Evolutionary conservation across 1,140 invertebrate genomes (phyloP), one percentile per base, ranked within the genome.

Genomic region (Brachionus manjavacas): DNA sequence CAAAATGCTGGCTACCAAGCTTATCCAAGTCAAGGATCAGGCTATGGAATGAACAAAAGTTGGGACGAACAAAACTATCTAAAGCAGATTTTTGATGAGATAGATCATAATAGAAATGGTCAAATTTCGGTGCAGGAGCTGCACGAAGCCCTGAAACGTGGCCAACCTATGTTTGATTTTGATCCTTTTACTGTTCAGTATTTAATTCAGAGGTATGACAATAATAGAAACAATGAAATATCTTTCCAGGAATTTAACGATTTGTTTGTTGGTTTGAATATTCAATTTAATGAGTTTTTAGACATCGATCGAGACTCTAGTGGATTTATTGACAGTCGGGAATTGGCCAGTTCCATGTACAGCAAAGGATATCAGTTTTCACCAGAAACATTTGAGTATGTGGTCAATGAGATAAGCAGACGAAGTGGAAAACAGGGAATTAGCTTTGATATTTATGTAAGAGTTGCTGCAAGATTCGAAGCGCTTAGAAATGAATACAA

Each of bases 281-380:
- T 46, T 35, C 79, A 81, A 46, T 81, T 41, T 46, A 81, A 81
- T 81, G 79, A 81, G 41, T 81, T 81, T 46, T 81, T 81, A 25
- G 79, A 81, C 25, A 64, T 81, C 12, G 79, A 81, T 11, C 49
- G 60, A 66, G 79, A 81, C 52, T 60, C 52, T 11, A 81, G 79
- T 81, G 79, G 79, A n/a, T 46, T 81, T 64, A 81, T 81, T 25
- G 79, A 81, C 25, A 25, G 52, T 16, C 20, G 52, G 9, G 79
- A 81, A 68, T 46, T 81, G 11, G 28, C 49, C 23, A 81, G 25
- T 64, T 23, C 79, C 16, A 16, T 81, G n/a, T 25, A 39, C 11
- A 12, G 49, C 6, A 81, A 35, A 35, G 79, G 79, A 23, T 81
- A 23, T 28, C 31, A 68, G 20, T 68, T 60, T 46, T 60, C 52